Conservation (phyloP, 2,113 vertebrate species). For the Sander lucioperca region DNA sequence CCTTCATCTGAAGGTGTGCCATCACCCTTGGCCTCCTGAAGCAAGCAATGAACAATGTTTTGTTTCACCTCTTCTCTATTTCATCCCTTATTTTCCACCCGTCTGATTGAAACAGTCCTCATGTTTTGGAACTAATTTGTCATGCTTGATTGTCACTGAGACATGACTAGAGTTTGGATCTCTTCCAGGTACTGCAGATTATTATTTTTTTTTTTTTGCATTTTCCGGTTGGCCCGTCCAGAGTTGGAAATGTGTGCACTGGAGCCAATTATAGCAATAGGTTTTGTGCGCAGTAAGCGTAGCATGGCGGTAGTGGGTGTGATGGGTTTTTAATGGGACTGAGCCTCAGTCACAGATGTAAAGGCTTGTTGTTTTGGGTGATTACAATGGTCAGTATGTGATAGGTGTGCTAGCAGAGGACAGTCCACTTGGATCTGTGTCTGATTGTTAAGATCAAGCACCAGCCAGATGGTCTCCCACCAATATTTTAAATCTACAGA, state of each 20-base stretch:
- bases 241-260: slow-evolving; percentile 65
- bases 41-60: slow-evolving; percentile 18
- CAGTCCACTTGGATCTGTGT: slow-evolving; percentile 50
- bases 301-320: slow-evolving; percentile 61
- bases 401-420: slow-evolving; percentile 38
- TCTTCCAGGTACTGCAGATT: slow-evolving; percentile 52
- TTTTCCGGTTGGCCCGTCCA: slow-evolving; percentile 61
- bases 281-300: slow-evolving; percentile 70
- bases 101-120: slow-evolving; percentile 32
- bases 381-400: slow-evolving; percentile 58
- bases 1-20: slow-evolving; percentile 52
- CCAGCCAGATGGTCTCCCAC: slow-evolving; percentile 48
- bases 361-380: slow-evolving; percentile 70
- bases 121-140: slow-evolving; percentile 62
- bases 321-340: slow-evolving; percentile 78
- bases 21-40: slow-evolving; percentile 22
- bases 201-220: slow-evolving; percentile 43
- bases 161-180: slow-evolving; percentile 42
- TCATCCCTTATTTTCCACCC: slow-evolving; percentile 8
- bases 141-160: slow-evolving; percentile 47
- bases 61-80: slow-evolving; percentile 25
- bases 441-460: slow-evolving; percentile 60
- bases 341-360: slow-evolving; percentile 69
- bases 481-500: slow-evolving; percentile 43
- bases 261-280: slow-evolving; percentile 80